Evolutionary conservation across 92 coral and sea anemone species (phyloP).

Genomic region (Porites lobata): DNA sequence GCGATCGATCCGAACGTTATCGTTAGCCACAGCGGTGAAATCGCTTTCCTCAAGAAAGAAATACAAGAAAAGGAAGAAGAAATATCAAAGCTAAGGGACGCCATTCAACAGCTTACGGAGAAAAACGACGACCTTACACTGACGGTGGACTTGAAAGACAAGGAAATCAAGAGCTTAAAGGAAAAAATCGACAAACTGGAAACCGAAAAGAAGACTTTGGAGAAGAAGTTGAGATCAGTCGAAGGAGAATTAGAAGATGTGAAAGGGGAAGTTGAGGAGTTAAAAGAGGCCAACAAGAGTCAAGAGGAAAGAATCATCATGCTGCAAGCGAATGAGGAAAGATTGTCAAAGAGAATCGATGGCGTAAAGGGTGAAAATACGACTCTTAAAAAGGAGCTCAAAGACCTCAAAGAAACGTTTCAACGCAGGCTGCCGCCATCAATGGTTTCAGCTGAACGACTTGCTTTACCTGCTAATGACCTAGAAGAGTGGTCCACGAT

Average conservation of each 20-base stretch:
- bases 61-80: constrained; percentile 45
- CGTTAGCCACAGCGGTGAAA: constrained; percentile 4
- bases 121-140: constrained; percentile 43
- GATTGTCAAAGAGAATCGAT: constrained; percentile 4
- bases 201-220: constrained; percentile 45
- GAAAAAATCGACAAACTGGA: constrained; percentile 51
- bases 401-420: constrained; percentile 26
- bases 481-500: not conserved
- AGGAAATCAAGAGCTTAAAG: constrained; percentile 47
- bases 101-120: constrained; percentile 31
- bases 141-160: constrained; percentile 30
- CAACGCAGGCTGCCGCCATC: not conserved
- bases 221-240: constrained; percentile 40
- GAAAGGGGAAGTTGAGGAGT: constrained; percentile 25
- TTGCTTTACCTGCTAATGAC: not conserved
- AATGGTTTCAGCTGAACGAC: not conserved
- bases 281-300: constrained; percentile 30
- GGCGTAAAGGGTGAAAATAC: constrained; percentile 42
- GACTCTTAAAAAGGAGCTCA: constrained; percentile 47
- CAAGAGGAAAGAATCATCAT: constrained; percentile 26
- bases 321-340: constrained; percentile 2
- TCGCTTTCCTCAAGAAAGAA: constrained; percentile 1
- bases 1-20: not conserved
- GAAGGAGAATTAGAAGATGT: constrained; percentile 39
- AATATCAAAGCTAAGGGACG: constrained; percentile 22